Base-by-base conservation (phyloP, 1,140 invertebrate genomes). In the Cataglyphis hispanica region DNA sequence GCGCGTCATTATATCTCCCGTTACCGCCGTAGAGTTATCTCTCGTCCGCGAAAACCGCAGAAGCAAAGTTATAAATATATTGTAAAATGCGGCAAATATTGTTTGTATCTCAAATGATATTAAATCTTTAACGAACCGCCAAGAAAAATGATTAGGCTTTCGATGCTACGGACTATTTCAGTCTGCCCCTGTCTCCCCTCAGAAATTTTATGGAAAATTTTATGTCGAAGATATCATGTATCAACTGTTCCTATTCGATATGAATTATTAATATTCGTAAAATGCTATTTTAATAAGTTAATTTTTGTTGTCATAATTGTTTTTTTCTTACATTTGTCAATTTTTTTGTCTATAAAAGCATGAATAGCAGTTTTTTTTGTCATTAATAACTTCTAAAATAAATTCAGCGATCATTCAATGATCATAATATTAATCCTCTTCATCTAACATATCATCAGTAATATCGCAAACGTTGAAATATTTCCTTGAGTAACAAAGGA, bases 121-220 rank as follows among this genome's bases (percentile, higher is more conserved):
- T 50, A 85, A 78, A 85, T 85, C 74, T 85, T 78, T 85, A 78
- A 85, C 40, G 63, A 85, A 69, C n/a, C 31, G 46, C 34, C 34
- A 13, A 56, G 34, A 69, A 69, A 40, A 43, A 31, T 34, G 34
- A 56, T 13, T 56, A 31, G 27, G 11, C 10, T 31, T 53, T 22
- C 31, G 43, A 56, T 50, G 16, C 4, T 19, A 50, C 16, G 16
- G 16, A 50, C 16, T 50, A 50, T 50, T 50, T 50, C 19, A 46
- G 13, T 64, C 11, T 34, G 10, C 27, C 10, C 16, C 43, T 6
- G 25, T 4, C 11, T 25, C 13, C 43, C 1, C 0, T 13, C 11
- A n/a, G n/a, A 31, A 63, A 27, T 16, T 11, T 61, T 16, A 1
- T 11, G 27, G 11, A 16, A 27, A 16, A 25, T 61, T 61, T 61